phyloP scores from a whole-genome alignment of 2,888 invertebrate species.

The Terebella lapidaria region DNA sequence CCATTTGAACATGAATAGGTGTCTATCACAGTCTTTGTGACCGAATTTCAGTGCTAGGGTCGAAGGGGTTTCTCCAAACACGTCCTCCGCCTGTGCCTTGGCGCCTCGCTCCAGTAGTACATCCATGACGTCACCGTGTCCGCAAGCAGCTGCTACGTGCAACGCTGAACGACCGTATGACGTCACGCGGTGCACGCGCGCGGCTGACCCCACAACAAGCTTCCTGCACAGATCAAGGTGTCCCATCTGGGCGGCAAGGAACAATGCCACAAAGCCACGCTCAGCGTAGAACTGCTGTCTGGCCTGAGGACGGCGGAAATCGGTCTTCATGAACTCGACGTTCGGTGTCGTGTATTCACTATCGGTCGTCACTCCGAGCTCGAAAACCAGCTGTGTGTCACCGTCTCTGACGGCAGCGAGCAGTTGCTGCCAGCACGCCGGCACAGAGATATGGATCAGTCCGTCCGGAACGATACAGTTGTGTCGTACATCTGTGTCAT shows the following conservation, averaged over 20 bases:
- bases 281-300: slow-evolving; percentile 39
- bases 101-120: slow-evolving; percentile 39
- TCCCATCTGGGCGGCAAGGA: slow-evolving; percentile 49
- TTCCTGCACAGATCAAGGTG: slow-evolving; percentile 38
- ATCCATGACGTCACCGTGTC: slow-evolving; percentile 48
- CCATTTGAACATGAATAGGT: slow-evolving; percentile 49
- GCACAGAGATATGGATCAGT: neutral
- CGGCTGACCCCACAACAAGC: slow-evolving; percentile 42
- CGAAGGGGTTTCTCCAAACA: slow-evolving; percentile 40
- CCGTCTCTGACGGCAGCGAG: neutral
- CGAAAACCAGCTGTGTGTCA: neutral
- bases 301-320: slow-evolving; percentile 32
- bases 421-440: neutral
- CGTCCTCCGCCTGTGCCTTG: slow-evolving; percentile 35
- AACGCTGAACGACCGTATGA: slow-evolving; percentile 45
- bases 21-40: slow-evolving; percentile 49
- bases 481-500: neutral
- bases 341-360: neutral
- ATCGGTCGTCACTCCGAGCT: neutral
- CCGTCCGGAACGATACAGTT: neutral
- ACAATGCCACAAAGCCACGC: slow-evolving; percentile 47
- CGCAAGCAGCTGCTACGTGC: slow-evolving; percentile 48
- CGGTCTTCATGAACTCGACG: too few species aligned
- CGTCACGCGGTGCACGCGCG: slow-evolving; percentile 47
- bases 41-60: slow-evolving; percentile 47